Evolutionary conservation across 2,113 vertebrate species (phyloP).

Genomic region (Bos javanicus): DNA sequence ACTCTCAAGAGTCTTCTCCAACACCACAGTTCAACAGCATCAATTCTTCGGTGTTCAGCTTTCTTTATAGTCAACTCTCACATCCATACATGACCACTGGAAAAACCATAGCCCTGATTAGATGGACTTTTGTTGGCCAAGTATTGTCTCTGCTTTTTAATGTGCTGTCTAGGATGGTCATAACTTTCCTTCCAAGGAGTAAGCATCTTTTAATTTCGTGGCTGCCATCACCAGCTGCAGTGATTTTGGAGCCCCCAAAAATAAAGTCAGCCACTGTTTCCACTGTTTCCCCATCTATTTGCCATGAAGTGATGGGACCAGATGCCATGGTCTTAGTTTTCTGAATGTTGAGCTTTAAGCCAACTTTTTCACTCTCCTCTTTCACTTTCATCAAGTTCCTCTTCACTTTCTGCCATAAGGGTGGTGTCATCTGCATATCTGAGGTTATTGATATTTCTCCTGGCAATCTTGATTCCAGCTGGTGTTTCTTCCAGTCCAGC

Average conservation of each 20-base stretch:
- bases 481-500: accelerated
- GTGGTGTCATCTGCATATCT: neutral
- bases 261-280: neutral
- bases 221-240: neutral
- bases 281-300: neutral
- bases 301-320: neutral
- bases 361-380: neutral
- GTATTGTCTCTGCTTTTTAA: neutral
- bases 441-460: neutral
- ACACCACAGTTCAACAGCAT: neutral
- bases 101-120: neutral
- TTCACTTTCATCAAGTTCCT: neutral
- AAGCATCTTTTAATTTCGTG: neutral
- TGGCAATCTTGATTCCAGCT: accelerated
- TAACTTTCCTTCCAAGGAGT: neutral
- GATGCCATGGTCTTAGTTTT: neutral
- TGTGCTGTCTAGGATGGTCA: neutral
- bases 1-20: neutral
- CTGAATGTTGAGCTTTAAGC: neutral
- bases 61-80: neutral
- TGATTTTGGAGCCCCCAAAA: neutral
- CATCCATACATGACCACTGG: neutral
- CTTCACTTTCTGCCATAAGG: neutral
- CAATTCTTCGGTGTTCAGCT: neutral
- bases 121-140: neutral